phyloP scores from a whole-genome alignment of 2,797 vertebrate genomes.

The Parambassis ranga region DNA sequence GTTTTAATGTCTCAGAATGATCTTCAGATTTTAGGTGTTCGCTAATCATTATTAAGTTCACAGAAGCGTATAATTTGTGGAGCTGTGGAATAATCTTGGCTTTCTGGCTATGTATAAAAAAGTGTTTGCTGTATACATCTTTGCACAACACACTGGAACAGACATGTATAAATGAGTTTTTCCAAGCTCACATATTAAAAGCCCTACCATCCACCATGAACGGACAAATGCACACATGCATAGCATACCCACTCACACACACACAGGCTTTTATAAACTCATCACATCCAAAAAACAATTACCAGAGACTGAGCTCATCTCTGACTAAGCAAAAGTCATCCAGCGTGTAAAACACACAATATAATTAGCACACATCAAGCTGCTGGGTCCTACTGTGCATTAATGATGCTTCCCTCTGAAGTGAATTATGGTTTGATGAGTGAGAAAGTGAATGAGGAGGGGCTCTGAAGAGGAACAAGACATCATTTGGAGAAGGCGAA shows the following conservation, averaged over 20 bases:
- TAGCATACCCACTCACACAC: slow-evolving; percentile 15
- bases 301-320: slow-evolving; percentile 78
- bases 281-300: slow-evolving; percentile 81
- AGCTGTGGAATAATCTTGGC: slow-evolving; percentile 45
- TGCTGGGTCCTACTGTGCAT: slow-evolving; percentile 78
- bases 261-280: slow-evolving; percentile 74
- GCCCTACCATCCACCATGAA: slow-evolving; percentile 3
- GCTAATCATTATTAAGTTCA: slow-evolving; percentile 54
- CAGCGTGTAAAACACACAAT: slow-evolving; percentile 82
- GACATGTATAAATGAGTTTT: background rate
- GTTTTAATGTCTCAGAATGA: slow-evolving; percentile 52
- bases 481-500: slow-evolving; percentile 42
- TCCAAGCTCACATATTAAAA: background rate
- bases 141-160: background rate
- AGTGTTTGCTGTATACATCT: slow-evolving; percentile 14
- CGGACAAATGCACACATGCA: background rate
- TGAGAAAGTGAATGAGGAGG: slow-evolving; percentile 63
- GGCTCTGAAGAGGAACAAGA: slow-evolving; percentile 51
- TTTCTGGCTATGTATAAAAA: slow-evolving; percentile 38
- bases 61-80: slow-evolving; percentile 34
- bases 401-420: slow-evolving; percentile 79
- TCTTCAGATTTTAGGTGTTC: slow-evolving; percentile 50
- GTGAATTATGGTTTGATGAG: slow-evolving; percentile 76
- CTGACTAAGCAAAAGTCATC: slow-evolving; percentile 80
- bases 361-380: slow-evolving; percentile 82